A percentile compares a stretch with the other conserved stretches of the same genome.
phyloP scores from a whole-genome alignment of 2,797 vertebrate genomes.

The Tapera naevia region DNA sequence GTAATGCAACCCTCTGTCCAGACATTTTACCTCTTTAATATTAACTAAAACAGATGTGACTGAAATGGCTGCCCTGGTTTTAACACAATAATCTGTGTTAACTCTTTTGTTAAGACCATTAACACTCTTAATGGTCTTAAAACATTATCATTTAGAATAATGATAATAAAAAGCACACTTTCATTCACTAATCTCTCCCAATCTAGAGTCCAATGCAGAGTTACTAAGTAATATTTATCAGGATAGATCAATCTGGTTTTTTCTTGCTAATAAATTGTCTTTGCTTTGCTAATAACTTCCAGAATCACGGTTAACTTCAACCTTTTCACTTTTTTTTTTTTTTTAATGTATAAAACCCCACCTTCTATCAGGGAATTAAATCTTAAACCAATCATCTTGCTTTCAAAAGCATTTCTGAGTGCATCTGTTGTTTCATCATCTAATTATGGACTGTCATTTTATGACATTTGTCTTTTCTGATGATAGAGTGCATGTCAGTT shows the following conservation, averaged over 20 bases:
- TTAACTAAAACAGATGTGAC: background rate
- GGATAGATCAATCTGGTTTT: rapidly evolving
- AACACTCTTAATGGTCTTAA: background rate
- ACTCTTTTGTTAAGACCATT: background rate
- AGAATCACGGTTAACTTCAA: background rate
- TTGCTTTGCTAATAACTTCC: background rate
- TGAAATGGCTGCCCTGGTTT: background rate
- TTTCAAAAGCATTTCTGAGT: background rate
- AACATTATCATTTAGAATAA: background rate
- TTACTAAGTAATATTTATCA: background rate
- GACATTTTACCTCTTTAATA: background rate
- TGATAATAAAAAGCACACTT: background rate
- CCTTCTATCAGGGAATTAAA: background rate
- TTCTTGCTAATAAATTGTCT: background rate
- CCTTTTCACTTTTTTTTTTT: background rate
- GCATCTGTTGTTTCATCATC: background rate
- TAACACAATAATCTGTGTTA: background rate
- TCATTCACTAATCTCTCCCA: background rate
- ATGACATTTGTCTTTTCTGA: background rate
- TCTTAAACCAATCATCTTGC: background rate
- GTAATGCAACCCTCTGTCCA: background rate
- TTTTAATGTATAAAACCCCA: background rate
- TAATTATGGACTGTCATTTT: conserved; percentile 10
- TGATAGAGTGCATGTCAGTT: background rate
- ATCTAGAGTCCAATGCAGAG: background rate